Percentiles rank a stretch among this genome's conserved stretches.
Evolutionary conservation across 2,797 vertebrate species (phyloP).

Genomic region (Acrossocheilus wenchowensis): DNA sequence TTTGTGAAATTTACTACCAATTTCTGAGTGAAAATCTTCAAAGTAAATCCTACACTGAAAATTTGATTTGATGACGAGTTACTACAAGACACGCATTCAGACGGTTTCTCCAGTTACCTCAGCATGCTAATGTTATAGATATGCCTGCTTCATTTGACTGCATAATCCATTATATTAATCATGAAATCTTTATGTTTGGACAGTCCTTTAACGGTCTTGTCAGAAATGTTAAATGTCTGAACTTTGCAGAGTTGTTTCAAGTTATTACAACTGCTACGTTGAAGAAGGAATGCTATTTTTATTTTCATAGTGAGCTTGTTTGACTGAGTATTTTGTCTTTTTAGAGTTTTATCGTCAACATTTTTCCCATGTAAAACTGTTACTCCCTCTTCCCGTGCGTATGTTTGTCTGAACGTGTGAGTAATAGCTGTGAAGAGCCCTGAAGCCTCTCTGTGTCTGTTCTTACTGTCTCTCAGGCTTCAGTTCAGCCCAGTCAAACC

Average conservation of each 20-base stretch:
- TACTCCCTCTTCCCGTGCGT: not conserved
- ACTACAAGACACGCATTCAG: not conserved
- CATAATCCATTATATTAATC: not conserved
- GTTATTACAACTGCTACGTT: conserved; percentile 3
- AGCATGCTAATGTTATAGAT: not conserved
- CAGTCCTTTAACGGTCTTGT: not conserved
- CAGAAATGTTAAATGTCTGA: not conserved
- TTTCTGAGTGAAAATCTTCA: not conserved
- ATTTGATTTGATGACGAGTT: not conserved
- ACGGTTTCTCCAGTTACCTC: not conserved
- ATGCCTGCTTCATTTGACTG: not conserved
- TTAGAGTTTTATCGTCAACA: not conserved
- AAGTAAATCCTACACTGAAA: not conserved
- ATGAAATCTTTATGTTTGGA: not conserved
- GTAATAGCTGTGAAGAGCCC: conserved; percentile 21
- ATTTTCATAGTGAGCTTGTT: conserved; percentile 17
- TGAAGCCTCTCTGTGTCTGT: conserved; percentile 22
- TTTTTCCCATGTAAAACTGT: not conserved
- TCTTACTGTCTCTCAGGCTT: not conserved
- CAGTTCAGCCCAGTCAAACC: conserved; percentile 24
- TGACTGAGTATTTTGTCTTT: not conserved
- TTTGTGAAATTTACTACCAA: not conserved
- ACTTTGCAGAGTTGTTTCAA: not conserved
- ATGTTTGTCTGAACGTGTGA: conserved; percentile 11
- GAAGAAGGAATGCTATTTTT: not conserved